Conservation (phyloP, 2,888 invertebrate species). For the Acanthococcus lagerstroemiae region DNA sequence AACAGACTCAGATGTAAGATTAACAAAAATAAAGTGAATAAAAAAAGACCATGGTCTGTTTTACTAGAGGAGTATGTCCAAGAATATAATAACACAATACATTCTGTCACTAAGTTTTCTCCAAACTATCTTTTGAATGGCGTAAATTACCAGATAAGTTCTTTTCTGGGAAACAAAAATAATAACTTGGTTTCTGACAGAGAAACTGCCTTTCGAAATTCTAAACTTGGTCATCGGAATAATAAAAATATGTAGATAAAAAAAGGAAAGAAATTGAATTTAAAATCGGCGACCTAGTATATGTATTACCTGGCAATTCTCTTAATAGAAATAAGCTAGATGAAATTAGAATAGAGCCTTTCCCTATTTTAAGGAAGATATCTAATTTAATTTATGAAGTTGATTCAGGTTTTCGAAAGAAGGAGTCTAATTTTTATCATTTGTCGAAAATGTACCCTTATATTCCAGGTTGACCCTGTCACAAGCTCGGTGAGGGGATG, state of each 20-base stretch:
- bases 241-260: conserved; percentile 28
- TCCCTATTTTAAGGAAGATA: too few species aligned
- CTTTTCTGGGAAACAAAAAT: conserved; percentile 5
- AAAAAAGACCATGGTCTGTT: conserved; percentile 35
- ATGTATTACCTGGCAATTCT: not conserved
- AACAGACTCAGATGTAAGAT: too few species aligned
- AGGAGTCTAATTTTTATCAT: too few species aligned
- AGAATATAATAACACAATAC: conserved; percentile 35
- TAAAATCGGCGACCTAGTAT: conserved; percentile 8
- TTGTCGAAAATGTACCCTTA: too few species aligned
- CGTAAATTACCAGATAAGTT: conserved; percentile 14
- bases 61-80: conserved; percentile 34
- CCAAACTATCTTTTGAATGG: conserved; percentile 35
- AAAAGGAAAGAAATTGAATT: conserved; percentile 3
- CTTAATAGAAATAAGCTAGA: not conserved
- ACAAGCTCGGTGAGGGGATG: too few species aligned
- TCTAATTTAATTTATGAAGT: too few species aligned
- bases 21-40: too few species aligned
- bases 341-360: too few species aligned
- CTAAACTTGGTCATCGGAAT: conserved; percentile 18
- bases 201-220: conserved; percentile 25
- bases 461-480: too few species aligned
- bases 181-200: conserved; percentile 30
- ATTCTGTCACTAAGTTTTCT: conserved; percentile 34
- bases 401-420: too few species aligned